Percentiles rank a stretch among this genome's conserved stretches.
These are phyloP conservation scores for Tachina grossa DNA, from an alignment of 2,888 invertebrate genomes.

Conservation along the genomic window DNA sequence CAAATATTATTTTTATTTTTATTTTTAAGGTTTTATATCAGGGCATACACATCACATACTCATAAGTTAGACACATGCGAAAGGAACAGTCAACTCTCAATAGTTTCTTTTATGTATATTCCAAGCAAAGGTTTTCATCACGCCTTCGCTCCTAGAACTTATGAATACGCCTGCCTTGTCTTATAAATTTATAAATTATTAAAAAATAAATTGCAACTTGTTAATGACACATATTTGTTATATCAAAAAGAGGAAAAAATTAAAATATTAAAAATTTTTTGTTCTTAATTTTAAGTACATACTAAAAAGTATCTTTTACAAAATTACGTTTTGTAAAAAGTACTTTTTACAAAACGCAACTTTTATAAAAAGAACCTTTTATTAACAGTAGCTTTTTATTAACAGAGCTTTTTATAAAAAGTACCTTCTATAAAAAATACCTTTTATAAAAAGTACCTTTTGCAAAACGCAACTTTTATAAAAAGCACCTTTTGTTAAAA, in stretches of 20 bases:
- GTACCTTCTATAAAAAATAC: too few species aligned
- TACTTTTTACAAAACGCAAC: too few species aligned
- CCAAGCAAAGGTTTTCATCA: neutral
- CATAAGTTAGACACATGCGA: neutral
- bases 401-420: too few species aligned
- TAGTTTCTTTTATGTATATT: neutral
- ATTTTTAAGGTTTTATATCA: slow-evolving; percentile 25
- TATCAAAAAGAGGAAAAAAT: neutral
- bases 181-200: slow-evolving; percentile 15
- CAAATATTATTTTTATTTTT: slow-evolving; percentile 46
- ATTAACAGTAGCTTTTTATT: too few species aligned
- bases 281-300: too few species aligned
- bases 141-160: neutral
- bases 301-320: too few species aligned
- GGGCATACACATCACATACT: neutral
- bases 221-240: neutral
- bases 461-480: too few species aligned
- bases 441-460: too few species aligned
- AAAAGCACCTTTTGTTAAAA: too few species aligned
- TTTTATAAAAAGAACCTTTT: too few species aligned
- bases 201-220: slow-evolving; percentile 42
- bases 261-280: too few species aligned
- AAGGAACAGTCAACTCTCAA: neutral
- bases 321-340: too few species aligned
- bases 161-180: neutral